These are phyloP conservation scores for Endotricha flammealis DNA, from an alignment of 2,888 invertebrate species.

Conservation along the genomic window DNA sequence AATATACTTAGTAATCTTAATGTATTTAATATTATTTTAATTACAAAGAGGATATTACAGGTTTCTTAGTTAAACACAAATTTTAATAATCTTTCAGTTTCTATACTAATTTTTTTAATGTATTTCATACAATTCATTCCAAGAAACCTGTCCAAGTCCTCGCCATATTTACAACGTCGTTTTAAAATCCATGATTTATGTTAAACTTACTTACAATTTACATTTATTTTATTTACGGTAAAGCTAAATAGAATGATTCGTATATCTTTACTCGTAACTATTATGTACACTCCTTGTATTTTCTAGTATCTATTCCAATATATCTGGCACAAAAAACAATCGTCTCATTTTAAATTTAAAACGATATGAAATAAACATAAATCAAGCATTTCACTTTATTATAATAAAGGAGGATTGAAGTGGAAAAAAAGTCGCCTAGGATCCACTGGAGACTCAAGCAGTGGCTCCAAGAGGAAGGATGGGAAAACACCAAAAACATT, in stretches of 20 bases:
- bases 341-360: too few species aligned
- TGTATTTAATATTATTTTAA: conserved; percentile 30
- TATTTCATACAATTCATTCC: neutral
- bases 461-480: too few species aligned
- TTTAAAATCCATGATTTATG: conserved; percentile 38
- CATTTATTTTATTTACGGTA: conserved; percentile 51
- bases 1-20: conserved; percentile 33
- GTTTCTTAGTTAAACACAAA: conserved; percentile 14
- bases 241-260: conserved; percentile 68
- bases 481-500: too few species aligned
- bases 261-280: conserved; percentile 62
- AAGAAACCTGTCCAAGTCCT: conserved; percentile 20
- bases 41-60: conserved; percentile 25
- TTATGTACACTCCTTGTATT: conserved; percentile 43
- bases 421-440: too few species aligned
- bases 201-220: conserved; percentile 61
- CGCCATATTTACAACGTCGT: conserved; percentile 53
- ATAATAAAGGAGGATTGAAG: too few species aligned
- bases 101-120: neutral
- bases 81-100: neutral
- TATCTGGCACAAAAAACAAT: too few species aligned
- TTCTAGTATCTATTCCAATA: too few species aligned
- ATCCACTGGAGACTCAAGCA: too few species aligned
- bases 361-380: too few species aligned
- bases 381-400: too few species aligned